Base-by-base conservation (phyloP, 2,113 vertebrate species). In the Charadrius vociferus region DNA sequence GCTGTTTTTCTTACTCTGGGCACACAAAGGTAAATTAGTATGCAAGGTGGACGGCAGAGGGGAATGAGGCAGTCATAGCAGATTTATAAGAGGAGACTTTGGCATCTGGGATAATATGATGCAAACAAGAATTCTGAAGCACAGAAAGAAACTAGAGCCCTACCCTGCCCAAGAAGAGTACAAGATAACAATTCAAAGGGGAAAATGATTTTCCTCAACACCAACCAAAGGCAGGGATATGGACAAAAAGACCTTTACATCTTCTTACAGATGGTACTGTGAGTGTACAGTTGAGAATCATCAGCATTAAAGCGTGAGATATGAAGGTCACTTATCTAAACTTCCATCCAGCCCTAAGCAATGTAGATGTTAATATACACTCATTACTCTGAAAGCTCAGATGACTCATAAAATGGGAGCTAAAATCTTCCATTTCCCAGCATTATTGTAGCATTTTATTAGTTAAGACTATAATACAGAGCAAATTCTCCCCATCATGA, bases 241-340 rank as follows among this genome's bases (percentile, higher is more conserved):
- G 24, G 20, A 50, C 24, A 50, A 86, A 90, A 78, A 63, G 6
- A 21, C 14, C 24, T 91, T 72, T 72, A 32, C 20, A 30, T 72
- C 27, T 81, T 86, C 65, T 91, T 80, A 68, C 45, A 72, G 70
- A 81, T 68, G 36, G 36, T 75, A 56, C 21, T 78, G 8, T 34
- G 56, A 86, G 2, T 74, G 26, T 81, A 71, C 37, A 75, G 86
- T 75, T 74, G 73, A 94, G 77, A 94, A 91, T 72, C n/a, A 47
- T 93, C 52, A 91, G 21, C 67, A 80, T 71, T 90, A 95, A 91
- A 81, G 32, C 34, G 13, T 52, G 43, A 74, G 88, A 78, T 88
- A 81, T 50, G 88, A 95, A 97, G 86, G 94, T 95, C 95, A 95
- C 80, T 94, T 73, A 71, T 82, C 88, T 93, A 94, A 95, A 96